Percentiles rank a stretch among this genome's conserved stretches.
Evolutionary conservation across 2,888 invertebrate species (phyloP).

Genomic region (Conops quadrifasciatus): DNA sequence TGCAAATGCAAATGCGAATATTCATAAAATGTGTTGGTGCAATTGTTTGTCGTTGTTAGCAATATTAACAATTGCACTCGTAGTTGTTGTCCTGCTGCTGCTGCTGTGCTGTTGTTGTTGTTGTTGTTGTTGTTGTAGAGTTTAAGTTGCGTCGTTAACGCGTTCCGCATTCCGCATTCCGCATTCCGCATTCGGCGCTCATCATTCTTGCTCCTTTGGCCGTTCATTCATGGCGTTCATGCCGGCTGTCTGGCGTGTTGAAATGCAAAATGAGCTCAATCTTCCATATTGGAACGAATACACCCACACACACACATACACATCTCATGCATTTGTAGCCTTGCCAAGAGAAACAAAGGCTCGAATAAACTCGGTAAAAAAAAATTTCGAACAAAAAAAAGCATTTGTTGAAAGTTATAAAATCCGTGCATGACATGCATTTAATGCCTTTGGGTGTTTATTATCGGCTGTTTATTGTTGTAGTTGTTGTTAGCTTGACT

Average conservation of each 20-base stretch:
- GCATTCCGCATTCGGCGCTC: too few species aligned
- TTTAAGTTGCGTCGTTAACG: constrained; percentile 13
- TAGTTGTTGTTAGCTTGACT: constrained; percentile 26
- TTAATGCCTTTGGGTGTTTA: constrained; percentile 4
- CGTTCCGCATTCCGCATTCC: too few species aligned
- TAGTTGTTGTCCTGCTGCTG: constrained; percentile 45
- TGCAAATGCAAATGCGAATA: constrained; percentile 56
- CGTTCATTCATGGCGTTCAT: too few species aligned
- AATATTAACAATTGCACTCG: constrained; percentile 51
- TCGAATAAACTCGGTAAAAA: constrained; percentile 12
- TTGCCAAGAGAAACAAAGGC: background rate
- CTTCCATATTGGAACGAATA: constrained; percentile 34
- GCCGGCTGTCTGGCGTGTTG: constrained; percentile 30
- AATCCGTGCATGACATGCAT: background rate
- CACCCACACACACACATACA: constrained; percentile 25
- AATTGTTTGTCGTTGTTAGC: constrained; percentile 41
- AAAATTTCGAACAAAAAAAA: too few species aligned
- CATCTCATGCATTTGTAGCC: background rate
- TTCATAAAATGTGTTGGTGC: constrained; percentile 49
- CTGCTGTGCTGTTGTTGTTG: constrained; percentile 11
- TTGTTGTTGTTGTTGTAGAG: constrained; percentile 20
- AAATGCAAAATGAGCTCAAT: constrained; percentile 43
- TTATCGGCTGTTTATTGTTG: constrained; percentile 34
- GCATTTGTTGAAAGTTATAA: constrained; percentile 16
- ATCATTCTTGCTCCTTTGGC: too few species aligned